Conservation (phyloP, 2,113 vertebrate species). For the Myiopsitta monachus region DNA sequence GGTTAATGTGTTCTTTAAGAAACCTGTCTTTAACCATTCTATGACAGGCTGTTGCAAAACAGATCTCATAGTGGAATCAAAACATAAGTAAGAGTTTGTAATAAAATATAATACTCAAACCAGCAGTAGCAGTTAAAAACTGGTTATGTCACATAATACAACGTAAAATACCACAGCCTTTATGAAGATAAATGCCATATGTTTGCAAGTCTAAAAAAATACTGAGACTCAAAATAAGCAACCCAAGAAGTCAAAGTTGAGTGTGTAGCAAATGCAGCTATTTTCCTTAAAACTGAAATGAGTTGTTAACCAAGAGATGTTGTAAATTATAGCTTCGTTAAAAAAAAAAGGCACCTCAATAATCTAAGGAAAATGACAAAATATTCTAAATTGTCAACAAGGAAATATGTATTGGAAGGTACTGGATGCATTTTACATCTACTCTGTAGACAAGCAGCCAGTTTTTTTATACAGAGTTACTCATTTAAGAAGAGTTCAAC, state of each 20-base stretch:
- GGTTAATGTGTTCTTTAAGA: neutral
- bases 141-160: neutral
- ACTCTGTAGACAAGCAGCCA: neutral
- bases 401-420: neutral
- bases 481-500: neutral
- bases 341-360: neutral
- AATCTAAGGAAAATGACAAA: neutral
- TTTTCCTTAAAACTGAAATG: neutral
- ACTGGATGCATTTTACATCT: neutral
- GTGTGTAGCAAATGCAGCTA: neutral
- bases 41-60: slow-evolving; percentile 4
- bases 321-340: neutral
- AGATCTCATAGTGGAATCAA: neutral
- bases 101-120: neutral
- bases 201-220: neutral
- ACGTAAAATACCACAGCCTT: neutral
- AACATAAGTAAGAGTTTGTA: neutral
- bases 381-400: neutral
- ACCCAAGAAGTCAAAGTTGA: neutral
- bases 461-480: neutral
- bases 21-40: neutral
- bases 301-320: neutral
- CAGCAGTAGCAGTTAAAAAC: neutral
- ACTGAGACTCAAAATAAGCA: neutral
- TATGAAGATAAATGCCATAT: neutral